Conservation (phyloP, 2,113 vertebrate species). For the Scatophagus argus region DNA sequence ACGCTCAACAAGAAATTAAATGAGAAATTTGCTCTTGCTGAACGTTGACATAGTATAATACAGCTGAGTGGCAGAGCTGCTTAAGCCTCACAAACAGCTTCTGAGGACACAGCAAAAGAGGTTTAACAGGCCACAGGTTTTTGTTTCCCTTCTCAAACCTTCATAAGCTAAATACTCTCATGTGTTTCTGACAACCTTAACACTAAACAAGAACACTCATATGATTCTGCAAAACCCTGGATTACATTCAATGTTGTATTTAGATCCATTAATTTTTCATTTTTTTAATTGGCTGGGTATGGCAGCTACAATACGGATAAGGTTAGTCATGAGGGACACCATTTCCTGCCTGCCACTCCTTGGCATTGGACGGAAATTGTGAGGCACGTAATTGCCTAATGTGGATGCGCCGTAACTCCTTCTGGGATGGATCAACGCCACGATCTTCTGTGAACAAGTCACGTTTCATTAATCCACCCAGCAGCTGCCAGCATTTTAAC, state of each 20-base stretch:
- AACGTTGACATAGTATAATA: not conserved
- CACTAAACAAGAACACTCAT: not conserved
- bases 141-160: not conserved
- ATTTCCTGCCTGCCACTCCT: no score
- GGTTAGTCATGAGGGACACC: no score
- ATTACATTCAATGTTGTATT: not conserved
- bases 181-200: not conserved
- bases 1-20: not conserved
- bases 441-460: not conserved
- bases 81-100: slow-evolving; percentile 1
- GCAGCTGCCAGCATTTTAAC: not conserved
- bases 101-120: not conserved
- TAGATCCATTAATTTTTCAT: no score
- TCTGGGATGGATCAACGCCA: not conserved
- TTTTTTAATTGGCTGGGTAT: no score
- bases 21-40: not conserved
- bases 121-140: not conserved
- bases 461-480: not conserved
- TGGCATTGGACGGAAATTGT: no score
- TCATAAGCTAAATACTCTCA: not conserved
- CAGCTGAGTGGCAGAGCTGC: not conserved
- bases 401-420: no score
- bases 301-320: not conserved
- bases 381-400: not conserved
- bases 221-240: not conserved